Conservation (phyloP, 1,140 invertebrate species). For the Globodera rostochiensis region DNA sequence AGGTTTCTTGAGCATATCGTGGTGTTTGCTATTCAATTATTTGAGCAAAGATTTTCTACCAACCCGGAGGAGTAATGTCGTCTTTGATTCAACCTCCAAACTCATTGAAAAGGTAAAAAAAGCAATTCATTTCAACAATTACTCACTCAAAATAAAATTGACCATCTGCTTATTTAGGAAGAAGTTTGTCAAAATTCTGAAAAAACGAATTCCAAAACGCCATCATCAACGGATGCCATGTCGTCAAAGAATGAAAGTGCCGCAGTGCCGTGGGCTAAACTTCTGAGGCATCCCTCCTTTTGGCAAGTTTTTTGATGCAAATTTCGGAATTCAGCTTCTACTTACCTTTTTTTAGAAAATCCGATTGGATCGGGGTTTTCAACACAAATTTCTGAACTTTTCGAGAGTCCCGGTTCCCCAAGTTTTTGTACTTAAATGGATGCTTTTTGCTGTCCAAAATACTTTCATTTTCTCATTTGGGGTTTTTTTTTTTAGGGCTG, state of each 20-base stretch:
- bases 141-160: not conserved
- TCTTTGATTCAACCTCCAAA: conserved; percentile 29
- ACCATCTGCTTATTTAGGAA: not conserved
- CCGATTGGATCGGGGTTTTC: no score
- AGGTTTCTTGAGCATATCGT: conserved; percentile 71
- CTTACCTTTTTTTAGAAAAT: no score
- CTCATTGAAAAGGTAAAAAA: not conserved
- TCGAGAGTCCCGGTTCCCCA: no score
- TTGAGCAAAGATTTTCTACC: conserved; percentile 30
- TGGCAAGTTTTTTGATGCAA: conserved; percentile 67
- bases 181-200: not conserved
- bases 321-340: not conserved
- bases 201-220: not conserved
- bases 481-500: conserved; percentile 71
- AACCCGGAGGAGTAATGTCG: conserved; percentile 63
- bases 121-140: not conserved
- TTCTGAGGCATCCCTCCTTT: conserved; percentile 71
- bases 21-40: conserved; percentile 68
- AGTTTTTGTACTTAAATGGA: no score
- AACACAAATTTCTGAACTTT: no score
- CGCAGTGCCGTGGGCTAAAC: conserved; percentile 70
- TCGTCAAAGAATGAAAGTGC: not conserved
- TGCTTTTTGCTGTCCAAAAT: no score
- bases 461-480: no score
- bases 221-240: not conserved